Conservation (phyloP, 2,888 invertebrate genomes). For the Aspidiotus rigidus region DNA sequence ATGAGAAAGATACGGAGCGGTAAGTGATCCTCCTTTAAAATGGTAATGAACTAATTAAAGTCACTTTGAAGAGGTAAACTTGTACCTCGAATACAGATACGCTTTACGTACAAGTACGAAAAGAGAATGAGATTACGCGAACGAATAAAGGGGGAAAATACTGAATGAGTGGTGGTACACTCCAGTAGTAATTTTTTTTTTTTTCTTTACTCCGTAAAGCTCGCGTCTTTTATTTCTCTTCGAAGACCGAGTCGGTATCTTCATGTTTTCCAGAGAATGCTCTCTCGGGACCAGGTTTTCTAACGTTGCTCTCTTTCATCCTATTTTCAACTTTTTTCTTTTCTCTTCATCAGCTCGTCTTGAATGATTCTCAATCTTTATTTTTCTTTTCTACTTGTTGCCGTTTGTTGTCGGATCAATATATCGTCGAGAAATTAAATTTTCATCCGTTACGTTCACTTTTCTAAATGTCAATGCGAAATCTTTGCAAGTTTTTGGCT, state of each 20-base stretch:
- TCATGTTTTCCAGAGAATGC: constrained; percentile 17
- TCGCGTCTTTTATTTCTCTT: constrained; percentile 17
- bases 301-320: constrained; percentile 19
- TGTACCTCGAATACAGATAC: constrained; percentile 20
- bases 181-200: constrained; percentile 1
- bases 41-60: constrained; percentile 25
- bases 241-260: constrained; percentile 5
- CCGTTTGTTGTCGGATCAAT: not conserved
- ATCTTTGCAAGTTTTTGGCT: too few species aligned
- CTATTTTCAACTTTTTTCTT: constrained; percentile 17
- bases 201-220: constrained; percentile 11
- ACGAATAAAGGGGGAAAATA: not conserved
- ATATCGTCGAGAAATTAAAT: constrained; percentile 1
- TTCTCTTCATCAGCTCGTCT: constrained; percentile 9
- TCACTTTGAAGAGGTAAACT: constrained; percentile 21
- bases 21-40: constrained; percentile 22
- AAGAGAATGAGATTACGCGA: not conserved
- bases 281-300: constrained; percentile 20
- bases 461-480: too few species aligned
- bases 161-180: too few species aligned
- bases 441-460: not conserved
- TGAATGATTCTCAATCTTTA: constrained; percentile 18
- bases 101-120: constrained; percentile 1
- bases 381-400: not conserved
- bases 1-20: constrained; percentile 6